These are phyloP conservation scores for Scaptomyza pallida DNA, from an alignment of 1,140 invertebrate species.

Conservation along the genomic window DNA sequence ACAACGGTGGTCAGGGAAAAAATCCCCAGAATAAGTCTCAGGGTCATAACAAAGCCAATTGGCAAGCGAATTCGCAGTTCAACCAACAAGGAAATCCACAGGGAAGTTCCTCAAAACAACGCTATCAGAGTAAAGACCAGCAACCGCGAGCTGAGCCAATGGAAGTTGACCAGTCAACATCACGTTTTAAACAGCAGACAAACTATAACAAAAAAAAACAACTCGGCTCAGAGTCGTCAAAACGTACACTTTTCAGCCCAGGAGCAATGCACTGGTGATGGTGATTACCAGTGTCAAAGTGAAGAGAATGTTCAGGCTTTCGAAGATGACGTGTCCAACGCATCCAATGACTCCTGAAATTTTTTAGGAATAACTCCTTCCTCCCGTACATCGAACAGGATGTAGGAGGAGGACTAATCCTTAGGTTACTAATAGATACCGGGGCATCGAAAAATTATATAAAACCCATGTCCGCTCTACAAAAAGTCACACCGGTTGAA, in stretches of 20 bases:
- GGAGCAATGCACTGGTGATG: not conserved
- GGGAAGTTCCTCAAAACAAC: not conserved
- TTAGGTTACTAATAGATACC: not conserved
- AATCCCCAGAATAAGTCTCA: no score
- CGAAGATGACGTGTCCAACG: not conserved
- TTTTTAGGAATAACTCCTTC: not conserved
- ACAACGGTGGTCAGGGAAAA: no score
- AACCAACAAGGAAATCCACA: no score
- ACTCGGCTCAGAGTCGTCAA: not conserved
- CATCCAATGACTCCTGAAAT: not conserved
- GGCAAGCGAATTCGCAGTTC: not conserved
- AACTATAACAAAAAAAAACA: not conserved
- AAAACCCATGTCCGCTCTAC: not conserved
- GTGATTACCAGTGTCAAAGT: not conserved
- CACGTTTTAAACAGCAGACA: not conserved
- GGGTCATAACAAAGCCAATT: not conserved
- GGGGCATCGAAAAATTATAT: slow-evolving; percentile 1
- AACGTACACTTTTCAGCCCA: not conserved
- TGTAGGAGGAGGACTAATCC: not conserved
- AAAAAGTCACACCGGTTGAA: not conserved
- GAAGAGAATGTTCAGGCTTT: not conserved
- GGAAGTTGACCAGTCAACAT: not conserved
- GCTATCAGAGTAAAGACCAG: not conserved
- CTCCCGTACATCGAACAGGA: not conserved
- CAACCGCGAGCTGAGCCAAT: not conserved